A percentile compares a stretch with the other conserved stretches of the same genome.
Conservation (phyloP, 1,140 invertebrate genomes). For the Drosophila tropicalis region DNA sequence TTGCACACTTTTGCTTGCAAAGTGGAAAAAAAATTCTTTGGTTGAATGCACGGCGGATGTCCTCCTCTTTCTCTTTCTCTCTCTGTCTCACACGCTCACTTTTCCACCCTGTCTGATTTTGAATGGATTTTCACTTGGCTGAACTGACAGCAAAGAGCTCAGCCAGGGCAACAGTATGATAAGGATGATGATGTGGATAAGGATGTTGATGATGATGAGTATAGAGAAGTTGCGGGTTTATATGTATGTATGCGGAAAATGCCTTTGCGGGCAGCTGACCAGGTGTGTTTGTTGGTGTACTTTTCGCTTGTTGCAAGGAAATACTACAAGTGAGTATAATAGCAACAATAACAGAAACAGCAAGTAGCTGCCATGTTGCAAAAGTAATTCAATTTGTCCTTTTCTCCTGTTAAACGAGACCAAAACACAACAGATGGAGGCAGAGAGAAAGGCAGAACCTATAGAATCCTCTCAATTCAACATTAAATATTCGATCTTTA, state of each 20-base stretch:
- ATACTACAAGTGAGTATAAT: slow-evolving; percentile 55
- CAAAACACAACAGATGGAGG: background rate
- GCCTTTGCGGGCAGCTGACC: slow-evolving; percentile 6
- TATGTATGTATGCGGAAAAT: background rate
- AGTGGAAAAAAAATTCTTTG: slow-evolving; percentile 44
- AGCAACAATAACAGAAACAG: slow-evolving; percentile 31
- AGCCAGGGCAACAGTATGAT: background rate
- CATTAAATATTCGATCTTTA: no score
- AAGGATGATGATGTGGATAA: background rate
- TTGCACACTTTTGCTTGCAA: slow-evolving; percentile 60
- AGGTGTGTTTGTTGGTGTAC: slow-evolving; percentile 43
- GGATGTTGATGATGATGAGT: background rate
- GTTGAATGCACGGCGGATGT: slow-evolving; percentile 46
- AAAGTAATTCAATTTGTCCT: slow-evolving; percentile 77
- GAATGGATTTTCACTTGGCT: slow-evolving; percentile 63
- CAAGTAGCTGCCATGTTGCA: slow-evolving; percentile 61
- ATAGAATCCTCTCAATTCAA: no score
- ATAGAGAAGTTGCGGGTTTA: background rate
- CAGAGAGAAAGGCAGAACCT: background rate
- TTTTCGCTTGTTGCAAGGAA: slow-evolving; percentile 34
- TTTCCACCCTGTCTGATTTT: slow-evolving; percentile 28
- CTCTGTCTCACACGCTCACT: background rate
- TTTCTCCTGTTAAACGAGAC: slow-evolving; percentile 29
- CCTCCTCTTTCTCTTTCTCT: background rate
- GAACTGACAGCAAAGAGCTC: background rate